Evolutionary conservation across 2,113 vertebrate species (phyloP).

Genomic region (Apodemus sylvaticus): DNA sequence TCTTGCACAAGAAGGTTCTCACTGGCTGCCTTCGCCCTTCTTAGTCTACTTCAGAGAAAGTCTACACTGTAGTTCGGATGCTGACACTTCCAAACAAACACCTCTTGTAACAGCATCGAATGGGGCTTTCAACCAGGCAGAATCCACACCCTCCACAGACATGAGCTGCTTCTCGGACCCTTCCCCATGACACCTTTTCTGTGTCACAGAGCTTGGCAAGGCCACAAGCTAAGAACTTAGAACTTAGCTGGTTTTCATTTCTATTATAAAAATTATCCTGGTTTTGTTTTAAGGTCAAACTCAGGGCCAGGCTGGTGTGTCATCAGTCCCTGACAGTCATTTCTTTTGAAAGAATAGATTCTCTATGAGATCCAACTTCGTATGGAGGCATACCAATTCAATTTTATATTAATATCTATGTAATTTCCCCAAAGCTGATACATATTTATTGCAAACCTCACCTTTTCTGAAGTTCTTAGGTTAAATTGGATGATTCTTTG

Average conservation of each 20-base stretch:
- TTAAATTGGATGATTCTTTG: not conserved
- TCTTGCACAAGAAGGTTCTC: conserved; percentile 14
- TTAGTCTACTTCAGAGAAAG: conserved; percentile 37
- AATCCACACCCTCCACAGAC: not conserved
- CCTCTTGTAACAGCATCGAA: not conserved
- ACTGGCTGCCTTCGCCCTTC: not conserved
- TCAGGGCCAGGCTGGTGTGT: too few species aligned
- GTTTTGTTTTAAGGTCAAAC: not conserved
- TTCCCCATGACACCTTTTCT: not conserved
- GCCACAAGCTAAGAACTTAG: not conserved
- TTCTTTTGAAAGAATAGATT: not conserved
- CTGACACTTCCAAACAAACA: not conserved
- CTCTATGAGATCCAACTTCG: not conserved
- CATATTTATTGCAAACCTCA: not conserved
- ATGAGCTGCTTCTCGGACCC: not conserved
- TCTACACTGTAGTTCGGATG: not conserved
- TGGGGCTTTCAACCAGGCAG: not conserved
- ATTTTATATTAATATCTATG: not conserved
- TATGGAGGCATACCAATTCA: not conserved
- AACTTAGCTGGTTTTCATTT: not conserved
- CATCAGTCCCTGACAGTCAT: not conserved
- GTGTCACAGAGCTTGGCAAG: not conserved
- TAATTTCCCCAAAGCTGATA: not conserved
- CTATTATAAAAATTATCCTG: not conserved
- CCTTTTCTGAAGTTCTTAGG: not conserved